A percentile compares a stretch with the other conserved stretches of the same genome.
Evolutionary conservation across 2,113 vertebrate genomes (phyloP).

Genomic region (Panthera tigris): DNA sequence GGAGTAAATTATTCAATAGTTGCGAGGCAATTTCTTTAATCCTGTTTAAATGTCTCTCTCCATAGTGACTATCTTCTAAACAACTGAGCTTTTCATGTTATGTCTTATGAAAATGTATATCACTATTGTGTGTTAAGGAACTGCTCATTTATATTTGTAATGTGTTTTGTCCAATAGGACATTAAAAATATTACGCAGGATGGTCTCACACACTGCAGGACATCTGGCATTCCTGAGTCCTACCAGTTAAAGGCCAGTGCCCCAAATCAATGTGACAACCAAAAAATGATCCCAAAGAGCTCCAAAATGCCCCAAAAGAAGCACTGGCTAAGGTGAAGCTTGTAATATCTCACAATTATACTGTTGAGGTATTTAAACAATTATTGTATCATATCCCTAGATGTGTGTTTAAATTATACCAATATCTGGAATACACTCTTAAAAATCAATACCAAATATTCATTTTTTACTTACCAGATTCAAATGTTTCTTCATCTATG

Average conservation of each 20-base stretch:
- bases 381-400: neutral
- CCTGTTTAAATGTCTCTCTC: neutral
- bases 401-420: neutral
- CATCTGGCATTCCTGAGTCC: neutral
- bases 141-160: neutral
- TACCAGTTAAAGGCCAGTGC: neutral
- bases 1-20: neutral
- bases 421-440: conserved; percentile 45
- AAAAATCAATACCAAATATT: neutral
- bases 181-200: neutral
- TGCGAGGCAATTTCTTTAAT: neutral
- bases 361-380: neutral
- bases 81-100: neutral
- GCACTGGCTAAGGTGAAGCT: neutral
- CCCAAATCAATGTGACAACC: neutral
- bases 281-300: neutral
- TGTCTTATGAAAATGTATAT: neutral
- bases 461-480: conserved; percentile 92
- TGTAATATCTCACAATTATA: neutral
- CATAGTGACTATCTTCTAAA: neutral
- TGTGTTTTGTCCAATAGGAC: neutral
- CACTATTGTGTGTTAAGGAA: neutral
- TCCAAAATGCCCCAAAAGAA: neutral
- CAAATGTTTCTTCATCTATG: conserved; percentile 96
- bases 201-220: neutral